A percentile compares a stretch with the other conserved stretches of the same genome.
Evolutionary conservation across 2,888 invertebrate species (phyloP).

Genomic region (Rotaria magnacalcarata): DNA sequence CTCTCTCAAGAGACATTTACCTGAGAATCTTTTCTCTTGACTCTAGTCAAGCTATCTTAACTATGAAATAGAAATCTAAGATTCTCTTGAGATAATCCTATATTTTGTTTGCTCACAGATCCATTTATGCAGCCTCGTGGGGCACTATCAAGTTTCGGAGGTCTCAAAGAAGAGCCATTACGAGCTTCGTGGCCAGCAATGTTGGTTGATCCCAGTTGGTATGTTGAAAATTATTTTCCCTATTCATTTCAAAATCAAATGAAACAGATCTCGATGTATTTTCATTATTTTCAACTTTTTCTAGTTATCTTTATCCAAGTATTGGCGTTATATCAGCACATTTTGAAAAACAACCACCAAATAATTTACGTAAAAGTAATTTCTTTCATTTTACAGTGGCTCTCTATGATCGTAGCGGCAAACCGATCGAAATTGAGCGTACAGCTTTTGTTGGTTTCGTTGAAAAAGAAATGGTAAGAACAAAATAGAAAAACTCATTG

Average conservation of each 20-base stretch:
- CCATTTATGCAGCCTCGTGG: conserved; percentile 43
- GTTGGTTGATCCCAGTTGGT: conserved; percentile 32
- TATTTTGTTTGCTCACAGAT: neutral
- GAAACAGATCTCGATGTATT: too few relatives aligned
- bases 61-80: neutral
- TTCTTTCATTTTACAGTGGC: conserved; percentile 99
- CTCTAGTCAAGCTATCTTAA: neutral
- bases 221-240: neutral
- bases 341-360: conserved; percentile 98
- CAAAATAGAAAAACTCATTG: too few relatives aligned
- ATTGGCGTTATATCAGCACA: conserved; percentile 76
- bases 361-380: conserved; percentile 96
- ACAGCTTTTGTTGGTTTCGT: conserved; percentile 97
- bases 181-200: conserved; percentile 34
- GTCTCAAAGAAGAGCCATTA: conserved; percentile 46
- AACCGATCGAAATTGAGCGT: conserved; percentile 95
- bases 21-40: neutral
- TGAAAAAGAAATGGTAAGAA: conserved; percentile 85
- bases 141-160: conserved; percentile 40
- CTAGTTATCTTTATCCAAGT: neutral
- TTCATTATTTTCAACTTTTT: too few relatives aligned
- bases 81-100: neutral
- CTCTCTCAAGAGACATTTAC: conserved; percentile 1
- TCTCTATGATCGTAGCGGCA: conserved; percentile 90
- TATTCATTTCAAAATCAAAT: too few relatives aligned